phyloP scores from a whole-genome alignment of 1,140 invertebrate genomes.

The Diorhabda sublineata region DNA sequence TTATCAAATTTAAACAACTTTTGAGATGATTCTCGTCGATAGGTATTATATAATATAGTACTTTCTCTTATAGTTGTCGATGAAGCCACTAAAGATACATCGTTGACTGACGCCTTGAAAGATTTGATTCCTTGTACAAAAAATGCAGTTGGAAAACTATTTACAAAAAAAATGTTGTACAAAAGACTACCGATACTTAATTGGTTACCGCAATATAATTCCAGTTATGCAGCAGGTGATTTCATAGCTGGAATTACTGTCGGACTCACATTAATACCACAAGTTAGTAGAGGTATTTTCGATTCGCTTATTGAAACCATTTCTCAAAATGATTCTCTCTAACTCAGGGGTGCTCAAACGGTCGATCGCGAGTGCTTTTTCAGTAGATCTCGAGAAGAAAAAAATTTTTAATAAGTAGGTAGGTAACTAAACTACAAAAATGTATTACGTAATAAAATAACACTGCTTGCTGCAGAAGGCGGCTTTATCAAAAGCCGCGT shows the following conservation, averaged over 20 bases:
- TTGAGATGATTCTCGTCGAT: neutral
- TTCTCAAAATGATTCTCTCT: no score
- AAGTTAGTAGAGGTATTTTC: slow-evolving; percentile 43
- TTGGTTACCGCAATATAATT: slow-evolving; percentile 71
- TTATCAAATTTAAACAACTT: neutral
- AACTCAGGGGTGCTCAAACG: no score
- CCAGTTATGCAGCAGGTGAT: slow-evolving; percentile 64
- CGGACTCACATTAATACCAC: slow-evolving; percentile 71
- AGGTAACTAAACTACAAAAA: no score
- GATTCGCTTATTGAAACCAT: no score
- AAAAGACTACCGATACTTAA: slow-evolving; percentile 65
- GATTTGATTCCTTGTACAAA: slow-evolving; percentile 20
- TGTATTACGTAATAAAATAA: no score
- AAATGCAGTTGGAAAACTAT: slow-evolving; percentile 43
- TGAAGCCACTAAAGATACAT: slow-evolving; percentile 7
- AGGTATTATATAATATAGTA: neutral
- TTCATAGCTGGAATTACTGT: slow-evolving; percentile 83
- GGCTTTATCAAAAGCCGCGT: no score
- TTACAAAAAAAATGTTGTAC: slow-evolving; percentile 65
- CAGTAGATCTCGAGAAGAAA: no score
- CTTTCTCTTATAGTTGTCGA: slow-evolving; percentile 27
- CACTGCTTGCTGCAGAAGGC: no score
- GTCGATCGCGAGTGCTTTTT: no score
- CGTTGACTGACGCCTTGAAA: slow-evolving; percentile 17
- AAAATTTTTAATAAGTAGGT: no score